These are phyloP conservation scores for Nothocercus julius DNA, from an alignment of 2,113 vertebrate species.

Conservation along the genomic window DNA sequence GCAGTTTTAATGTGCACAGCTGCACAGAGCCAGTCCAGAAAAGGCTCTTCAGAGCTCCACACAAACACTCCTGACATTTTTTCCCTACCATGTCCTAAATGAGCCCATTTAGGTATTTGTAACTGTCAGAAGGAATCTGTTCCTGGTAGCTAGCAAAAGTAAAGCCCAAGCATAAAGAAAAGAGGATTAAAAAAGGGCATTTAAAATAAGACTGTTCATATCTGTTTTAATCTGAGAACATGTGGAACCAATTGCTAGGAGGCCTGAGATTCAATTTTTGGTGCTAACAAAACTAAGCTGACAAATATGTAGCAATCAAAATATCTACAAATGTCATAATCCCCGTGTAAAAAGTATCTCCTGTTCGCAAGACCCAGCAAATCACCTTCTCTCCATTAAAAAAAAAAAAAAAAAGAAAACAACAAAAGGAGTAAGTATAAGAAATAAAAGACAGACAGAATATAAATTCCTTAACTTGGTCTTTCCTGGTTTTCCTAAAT, in stretches of 20 bases:
- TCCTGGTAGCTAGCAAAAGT: not conserved
- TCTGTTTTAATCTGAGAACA: not conserved
- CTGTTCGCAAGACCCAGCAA: not conserved
- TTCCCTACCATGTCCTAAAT: not conserved
- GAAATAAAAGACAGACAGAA: not conserved
- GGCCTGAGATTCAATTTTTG: not conserved
- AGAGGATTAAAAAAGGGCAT: not conserved
- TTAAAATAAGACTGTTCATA: not conserved
- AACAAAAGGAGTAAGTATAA: not conserved
- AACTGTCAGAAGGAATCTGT: not conserved
- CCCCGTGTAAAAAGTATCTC: not conserved
- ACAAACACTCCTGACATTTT: not conserved
- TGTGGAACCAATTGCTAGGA: not conserved
- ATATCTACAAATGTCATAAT: not conserved
- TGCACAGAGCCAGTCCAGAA: not conserved
- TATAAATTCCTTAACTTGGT: not conserved
- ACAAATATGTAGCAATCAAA: not conserved
- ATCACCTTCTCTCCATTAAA: not conserved
- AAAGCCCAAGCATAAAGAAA: not conserved
- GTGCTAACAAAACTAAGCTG: not conserved
- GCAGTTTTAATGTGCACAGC: not conserved
- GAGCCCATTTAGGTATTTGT: not conserved
- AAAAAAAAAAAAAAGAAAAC: not conserved
- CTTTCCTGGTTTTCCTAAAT: not conserved
- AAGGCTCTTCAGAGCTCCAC: fast-evolving